Evolutionary conservation across 2,797 vertebrate genomes (phyloP), one percentile per base, ranked within the genome.

Genomic region (Hemibagrus guttatus): DNA sequence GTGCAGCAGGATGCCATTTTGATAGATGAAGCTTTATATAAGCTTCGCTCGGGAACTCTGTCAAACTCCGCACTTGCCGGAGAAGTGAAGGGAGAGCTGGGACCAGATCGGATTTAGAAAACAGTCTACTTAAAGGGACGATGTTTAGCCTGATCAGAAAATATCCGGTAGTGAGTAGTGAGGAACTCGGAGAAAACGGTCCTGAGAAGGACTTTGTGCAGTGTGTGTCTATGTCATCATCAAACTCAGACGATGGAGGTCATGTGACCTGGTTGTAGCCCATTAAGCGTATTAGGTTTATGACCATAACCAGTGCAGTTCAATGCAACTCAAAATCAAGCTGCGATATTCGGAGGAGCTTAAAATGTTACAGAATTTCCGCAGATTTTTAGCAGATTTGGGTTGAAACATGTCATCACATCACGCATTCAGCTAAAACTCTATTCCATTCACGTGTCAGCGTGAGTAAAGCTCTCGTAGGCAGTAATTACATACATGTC

Each of bases 21-120:
- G 87, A 89, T 87, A 84, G 88, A 89, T 82, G 71, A 87, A 42
- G 84, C 64, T 85, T 83, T 14, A 31, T 87, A 61, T n/a, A 26
- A 52, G 71, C 78, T 49, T 64, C 71, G 59, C 12, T 56, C n/a
- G 0, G 78, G 35, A 61, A 56, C 23, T 75, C 72, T 39, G 56
- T 84, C 35, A 85, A 87, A 81, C 81, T 68, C 26, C 19, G 31
- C 31, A 66, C 69, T 79, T 69, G 39, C n/a, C 52, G 76, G 35
- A 78, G 75, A 78, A 81, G 66, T 52, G 61, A 58, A 80, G 52
- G 21, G 23, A 21, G 39, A 13, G 8, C 42, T 31, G 35, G 72
- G 46, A 28, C 6, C n/a, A 52, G 42, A 64, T 14, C 58, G 16
- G 35, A 58, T 42, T 80, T 23, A 26, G 5, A 81, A 63, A 63